A percentile compares a stretch with the other conserved stretches of the same genome.
Evolutionary conservation across 2,113 vertebrate genomes (phyloP).

Genomic region (Todiramphus saurophagus): DNA sequence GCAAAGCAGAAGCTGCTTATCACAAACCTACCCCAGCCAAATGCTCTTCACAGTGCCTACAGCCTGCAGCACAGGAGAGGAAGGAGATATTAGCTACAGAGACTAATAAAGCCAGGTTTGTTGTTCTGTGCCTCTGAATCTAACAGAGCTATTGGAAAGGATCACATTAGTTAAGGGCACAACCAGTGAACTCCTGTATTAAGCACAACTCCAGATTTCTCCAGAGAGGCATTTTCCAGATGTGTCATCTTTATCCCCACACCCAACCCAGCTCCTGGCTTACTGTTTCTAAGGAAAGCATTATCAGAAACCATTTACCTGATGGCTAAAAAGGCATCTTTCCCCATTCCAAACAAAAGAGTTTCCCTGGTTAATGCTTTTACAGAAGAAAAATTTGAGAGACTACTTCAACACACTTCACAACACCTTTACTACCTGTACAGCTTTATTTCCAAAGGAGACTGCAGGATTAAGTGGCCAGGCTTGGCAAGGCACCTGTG

Average conservation of each 20-base stretch:
- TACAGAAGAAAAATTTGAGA: background rate
- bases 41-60: background rate
- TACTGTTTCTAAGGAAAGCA: background rate
- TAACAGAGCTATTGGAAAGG: background rate
- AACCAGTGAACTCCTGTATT: background rate
- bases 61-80: background rate
- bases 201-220: background rate
- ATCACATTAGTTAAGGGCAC: background rate
- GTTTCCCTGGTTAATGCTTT: background rate
- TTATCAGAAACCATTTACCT: background rate
- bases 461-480: background rate
- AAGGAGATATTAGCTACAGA: background rate
- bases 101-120: background rate
- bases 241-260: background rate
- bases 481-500: background rate
- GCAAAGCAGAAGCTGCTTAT: background rate
- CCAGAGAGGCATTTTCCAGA: background rate
- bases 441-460: background rate
- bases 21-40: background rate
- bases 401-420: background rate
- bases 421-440: background rate
- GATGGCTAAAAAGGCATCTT: rapidly evolving
- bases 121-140: background rate
- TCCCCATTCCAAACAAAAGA: background rate
- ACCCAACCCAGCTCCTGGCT: background rate